Conservation (phyloP, 2,113 vertebrate genomes). For the Erythrocercus mccallii region DNA sequence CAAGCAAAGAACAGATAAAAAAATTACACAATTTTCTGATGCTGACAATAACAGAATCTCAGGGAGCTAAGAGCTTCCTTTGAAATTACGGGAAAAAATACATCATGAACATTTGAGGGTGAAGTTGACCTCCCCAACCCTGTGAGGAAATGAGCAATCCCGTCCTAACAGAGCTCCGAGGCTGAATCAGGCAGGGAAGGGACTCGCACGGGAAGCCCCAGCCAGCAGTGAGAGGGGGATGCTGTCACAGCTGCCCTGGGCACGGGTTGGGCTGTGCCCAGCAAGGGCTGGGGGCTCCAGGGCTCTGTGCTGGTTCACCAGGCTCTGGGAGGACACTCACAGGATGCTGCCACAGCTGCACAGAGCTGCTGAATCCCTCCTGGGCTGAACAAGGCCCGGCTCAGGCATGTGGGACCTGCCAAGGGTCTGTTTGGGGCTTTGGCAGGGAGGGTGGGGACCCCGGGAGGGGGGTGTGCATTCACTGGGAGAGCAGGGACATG, state of each 20-base stretch:
- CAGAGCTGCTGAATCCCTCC: rapidly evolving
- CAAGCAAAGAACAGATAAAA: neutral
- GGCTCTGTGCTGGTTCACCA: neutral
- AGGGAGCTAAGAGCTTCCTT: neutral
- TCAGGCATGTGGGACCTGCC: neutral
- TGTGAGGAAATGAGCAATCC: neutral
- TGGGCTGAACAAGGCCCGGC: neutral
- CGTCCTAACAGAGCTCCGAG: rapidly evolving
- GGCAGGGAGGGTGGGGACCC: rapidly evolving
- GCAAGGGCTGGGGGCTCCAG: neutral
- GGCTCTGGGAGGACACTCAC: rapidly evolving
- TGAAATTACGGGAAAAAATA: neutral
- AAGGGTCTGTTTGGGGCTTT: rapidly evolving
- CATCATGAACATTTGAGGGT: neutral
- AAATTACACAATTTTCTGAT: neutral
- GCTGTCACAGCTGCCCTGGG: rapidly evolving
- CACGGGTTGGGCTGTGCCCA: rapidly evolving
- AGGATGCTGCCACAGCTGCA: neutral
- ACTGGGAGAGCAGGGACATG: neutral
- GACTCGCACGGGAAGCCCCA: neutral
- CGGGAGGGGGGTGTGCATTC: rapidly evolving
- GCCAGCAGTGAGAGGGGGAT: rapidly evolving
- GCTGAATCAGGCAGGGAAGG: neutral
- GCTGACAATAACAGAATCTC: neutral
- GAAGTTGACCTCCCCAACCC: neutral